phyloP scores from a whole-genome alignment of 92 coral and sea anemone genomes.

The Bergia puertoricense region DNA sequence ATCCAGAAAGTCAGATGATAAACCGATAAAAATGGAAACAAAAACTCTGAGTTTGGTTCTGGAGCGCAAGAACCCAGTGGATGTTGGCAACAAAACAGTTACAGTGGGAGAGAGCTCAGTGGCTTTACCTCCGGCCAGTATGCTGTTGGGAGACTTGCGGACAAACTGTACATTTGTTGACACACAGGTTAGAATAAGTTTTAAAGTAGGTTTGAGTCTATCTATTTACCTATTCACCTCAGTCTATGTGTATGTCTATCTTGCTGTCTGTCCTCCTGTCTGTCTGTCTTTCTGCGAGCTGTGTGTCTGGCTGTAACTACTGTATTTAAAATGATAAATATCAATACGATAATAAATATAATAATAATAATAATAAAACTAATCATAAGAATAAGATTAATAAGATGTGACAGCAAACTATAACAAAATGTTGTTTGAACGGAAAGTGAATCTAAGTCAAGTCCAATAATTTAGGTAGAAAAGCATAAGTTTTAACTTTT shows the following conservation, averaged over 20 bases:
- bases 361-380: too few species aligned
- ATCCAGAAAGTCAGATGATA: constrained; percentile 53
- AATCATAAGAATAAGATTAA: too few species aligned
- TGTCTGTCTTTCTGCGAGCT: not conserved
- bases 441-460: too few species aligned
- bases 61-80: constrained; percentile 49
- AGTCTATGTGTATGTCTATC: not conserved
- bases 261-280: not conserved
- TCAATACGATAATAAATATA: too few species aligned
- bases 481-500: too few species aligned
- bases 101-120: constrained; percentile 55
- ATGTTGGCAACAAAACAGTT: constrained; percentile 55
- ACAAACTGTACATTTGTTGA: constrained; percentile 56
- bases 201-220: not conserved
- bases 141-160: constrained; percentile 39
- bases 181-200: constrained; percentile 61
- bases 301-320: not conserved
- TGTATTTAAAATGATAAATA: too few species aligned
- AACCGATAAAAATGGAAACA: constrained; percentile 60
- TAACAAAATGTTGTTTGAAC: too few species aligned
- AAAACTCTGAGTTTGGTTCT: constrained; percentile 65
- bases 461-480: too few species aligned
- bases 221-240: not conserved
- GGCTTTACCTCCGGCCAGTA: constrained; percentile 55
- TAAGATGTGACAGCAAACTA: too few species aligned